phyloP scores from a whole-genome alignment of 2,797 vertebrate species.

The Scomberomorus guttatus region DNA sequence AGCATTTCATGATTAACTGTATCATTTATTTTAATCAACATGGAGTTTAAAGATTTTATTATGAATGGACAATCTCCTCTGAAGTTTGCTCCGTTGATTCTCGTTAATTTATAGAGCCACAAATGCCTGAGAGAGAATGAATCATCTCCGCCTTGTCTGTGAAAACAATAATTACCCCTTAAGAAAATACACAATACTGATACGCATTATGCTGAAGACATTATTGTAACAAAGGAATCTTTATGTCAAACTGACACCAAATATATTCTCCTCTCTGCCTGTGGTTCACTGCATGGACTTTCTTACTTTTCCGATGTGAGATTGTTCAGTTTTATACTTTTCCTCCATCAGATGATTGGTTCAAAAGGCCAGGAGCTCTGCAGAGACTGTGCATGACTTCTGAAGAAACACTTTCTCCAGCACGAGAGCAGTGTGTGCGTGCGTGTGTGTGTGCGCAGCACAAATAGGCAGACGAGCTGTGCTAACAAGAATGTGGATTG shows the following conservation, averaged over 20 bases:
- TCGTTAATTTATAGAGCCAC: not conserved
- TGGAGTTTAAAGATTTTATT: not conserved
- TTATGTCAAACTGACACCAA: slow-evolving; percentile 9
- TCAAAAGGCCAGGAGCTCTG: slow-evolving; percentile 76
- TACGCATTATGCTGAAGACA: not conserved
- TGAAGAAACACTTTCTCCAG: slow-evolving; percentile 52
- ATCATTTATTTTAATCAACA: not conserved
- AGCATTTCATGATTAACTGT: not conserved
- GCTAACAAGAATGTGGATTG: slow-evolving; percentile 73
- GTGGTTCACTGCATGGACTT: slow-evolving; percentile 46
- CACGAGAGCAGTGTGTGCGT: slow-evolving; percentile 7
- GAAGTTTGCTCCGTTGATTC: not conserved
- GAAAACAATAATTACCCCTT: slow-evolving; percentile 32
- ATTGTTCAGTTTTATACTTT: slow-evolving; percentile 54
- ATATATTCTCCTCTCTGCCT: slow-evolving; percentile 24
- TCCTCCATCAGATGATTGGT: slow-evolving; percentile 72
- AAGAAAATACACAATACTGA: not conserved
- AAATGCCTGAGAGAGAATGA: slow-evolving; percentile 13
- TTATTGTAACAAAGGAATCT: slow-evolving; percentile 20
- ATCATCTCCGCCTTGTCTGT: not conserved
- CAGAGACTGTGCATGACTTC: slow-evolving; percentile 68
- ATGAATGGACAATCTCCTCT: not conserved
- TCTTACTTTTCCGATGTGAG: slow-evolving; percentile 38
- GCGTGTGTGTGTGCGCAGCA: slow-evolving; percentile 31
- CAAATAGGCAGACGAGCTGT: slow-evolving; percentile 75